phyloP scores from a whole-genome alignment of 2,797 vertebrate species.

The Myoxocephalus aenaeus region DNA sequence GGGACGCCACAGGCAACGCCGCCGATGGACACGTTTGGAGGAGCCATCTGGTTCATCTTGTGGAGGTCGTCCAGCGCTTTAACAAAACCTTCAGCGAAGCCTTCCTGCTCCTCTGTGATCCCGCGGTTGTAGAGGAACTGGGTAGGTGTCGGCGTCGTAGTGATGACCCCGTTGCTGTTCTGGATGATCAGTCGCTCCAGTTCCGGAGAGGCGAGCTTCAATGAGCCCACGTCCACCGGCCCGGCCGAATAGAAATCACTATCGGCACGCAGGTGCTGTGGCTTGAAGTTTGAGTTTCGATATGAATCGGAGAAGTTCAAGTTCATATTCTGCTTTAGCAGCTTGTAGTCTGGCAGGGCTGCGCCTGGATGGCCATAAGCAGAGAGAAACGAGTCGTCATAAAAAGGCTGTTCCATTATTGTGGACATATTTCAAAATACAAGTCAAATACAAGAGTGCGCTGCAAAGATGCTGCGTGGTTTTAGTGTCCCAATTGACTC shows the following conservation, averaged over 20 bases:
- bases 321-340: conserved; percentile 90
- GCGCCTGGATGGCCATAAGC: conserved; percentile 89
- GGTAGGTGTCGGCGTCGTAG: conserved; percentile 87
- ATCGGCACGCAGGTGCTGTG: conserved; percentile 84
- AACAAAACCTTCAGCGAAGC: conserved; percentile 92
- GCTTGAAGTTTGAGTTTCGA: conserved; percentile 87
- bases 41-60: conserved; percentile 95
- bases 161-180: conserved; percentile 92
- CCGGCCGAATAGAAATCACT: conserved; percentile 84
- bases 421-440: conserved; percentile 90
- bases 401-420: conserved; percentile 98
- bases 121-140: conserved; percentile 89
- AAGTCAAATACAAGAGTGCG: conserved; percentile 80
- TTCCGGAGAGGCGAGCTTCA: conserved; percentile 93
- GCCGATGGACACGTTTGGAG: conserved; percentile 92
- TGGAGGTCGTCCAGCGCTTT: conserved; percentile 95
- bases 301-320: conserved; percentile 91
- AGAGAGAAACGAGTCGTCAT: conserved; percentile 94
- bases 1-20: conserved; percentile 63
- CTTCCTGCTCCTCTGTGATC: conserved; percentile 93
- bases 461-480: conserved; percentile 61
- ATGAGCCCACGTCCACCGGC: conserved; percentile 80
- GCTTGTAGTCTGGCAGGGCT: conserved; percentile 90
- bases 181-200: conserved; percentile 93
- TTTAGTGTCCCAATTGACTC: conserved; percentile 75